Percentiles rank a stretch among this genome's conserved stretches.
Conservation (phyloP, 2,888 invertebrate species). For the Isoperla grammatica region DNA sequence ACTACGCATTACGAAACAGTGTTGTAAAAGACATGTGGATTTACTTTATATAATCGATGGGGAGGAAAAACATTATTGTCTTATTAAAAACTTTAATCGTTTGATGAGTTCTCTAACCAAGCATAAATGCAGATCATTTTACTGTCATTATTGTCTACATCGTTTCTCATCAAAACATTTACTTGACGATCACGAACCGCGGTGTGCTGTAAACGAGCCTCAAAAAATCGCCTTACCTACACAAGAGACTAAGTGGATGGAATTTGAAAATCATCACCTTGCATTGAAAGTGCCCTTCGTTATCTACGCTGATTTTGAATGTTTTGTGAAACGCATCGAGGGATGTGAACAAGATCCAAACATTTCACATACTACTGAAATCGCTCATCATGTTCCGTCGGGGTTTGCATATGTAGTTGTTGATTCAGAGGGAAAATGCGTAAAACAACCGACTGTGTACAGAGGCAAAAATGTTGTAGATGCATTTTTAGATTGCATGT, state of each 20-base stretch:
- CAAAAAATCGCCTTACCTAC: neutral
- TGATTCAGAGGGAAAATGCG: neutral
- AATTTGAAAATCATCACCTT: neutral
- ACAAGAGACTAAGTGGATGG: neutral
- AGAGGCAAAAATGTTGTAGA: neutral
- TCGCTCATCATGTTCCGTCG: neutral
- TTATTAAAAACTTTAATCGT: neutral
- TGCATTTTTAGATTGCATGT: neutral
- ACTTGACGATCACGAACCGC: neutral
- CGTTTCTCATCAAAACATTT: neutral
- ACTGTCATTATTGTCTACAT: neutral
- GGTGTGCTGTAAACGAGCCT: neutral
- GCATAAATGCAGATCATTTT: neutral
- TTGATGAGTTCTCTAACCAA: constrained; percentile 22
- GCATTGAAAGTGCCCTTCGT: neutral
- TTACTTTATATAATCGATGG: constrained; percentile 2
- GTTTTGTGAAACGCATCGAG: neutral
- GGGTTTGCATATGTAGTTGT: neutral
- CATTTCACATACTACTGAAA: neutral
- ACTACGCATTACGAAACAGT: neutral
- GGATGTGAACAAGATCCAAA: neutral
- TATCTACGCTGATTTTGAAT: neutral
- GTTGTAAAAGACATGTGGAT: neutral
- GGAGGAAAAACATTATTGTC: constrained; percentile 28
- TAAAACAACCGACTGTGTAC: neutral